Conservation (phyloP, 2,888 invertebrate species). For the Stratiomys singularior region DNA sequence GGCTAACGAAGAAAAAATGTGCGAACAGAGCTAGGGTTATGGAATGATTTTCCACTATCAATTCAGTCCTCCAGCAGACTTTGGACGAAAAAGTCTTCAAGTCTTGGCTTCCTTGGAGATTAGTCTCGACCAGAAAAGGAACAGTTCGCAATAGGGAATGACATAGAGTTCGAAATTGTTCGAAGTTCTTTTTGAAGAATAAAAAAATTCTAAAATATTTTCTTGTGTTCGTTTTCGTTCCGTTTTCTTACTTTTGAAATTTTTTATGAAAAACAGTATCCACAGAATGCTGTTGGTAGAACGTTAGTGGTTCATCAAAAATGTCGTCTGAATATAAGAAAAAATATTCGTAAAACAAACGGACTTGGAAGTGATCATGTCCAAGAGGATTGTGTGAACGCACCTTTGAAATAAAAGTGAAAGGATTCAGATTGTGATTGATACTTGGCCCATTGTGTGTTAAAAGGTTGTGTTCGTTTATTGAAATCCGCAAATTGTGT, state of each 20-base stretch:
- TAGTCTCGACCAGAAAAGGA: constrained; percentile 27
- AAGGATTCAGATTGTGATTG: constrained; percentile 37
- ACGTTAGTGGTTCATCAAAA: constrained; percentile 61
- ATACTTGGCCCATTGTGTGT: constrained; percentile 26
- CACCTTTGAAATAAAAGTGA: constrained; percentile 35
- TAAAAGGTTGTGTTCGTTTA: constrained; percentile 8
- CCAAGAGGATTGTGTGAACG: constrained; percentile 40
- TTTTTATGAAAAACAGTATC: constrained; percentile 52
- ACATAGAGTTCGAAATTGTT: background rate
- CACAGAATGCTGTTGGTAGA: constrained; percentile 61
- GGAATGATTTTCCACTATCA: constrained; percentile 47
- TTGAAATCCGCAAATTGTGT: constrained; percentile 15
- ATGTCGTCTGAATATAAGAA: background rate
- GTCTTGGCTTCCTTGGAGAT: constrained; percentile 37
- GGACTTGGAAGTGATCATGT: constrained; percentile 40
- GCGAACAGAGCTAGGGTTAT: constrained; percentile 50
- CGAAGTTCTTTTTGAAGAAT: background rate
- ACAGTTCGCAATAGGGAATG: constrained; percentile 12
- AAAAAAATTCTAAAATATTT: background rate
- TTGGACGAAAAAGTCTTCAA: constrained; percentile 54
- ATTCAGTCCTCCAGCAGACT: constrained; percentile 55
- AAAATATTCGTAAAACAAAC: background rate
- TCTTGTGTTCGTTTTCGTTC: constrained; percentile 19
- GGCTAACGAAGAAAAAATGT: constrained; percentile 35
- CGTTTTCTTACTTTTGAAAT: constrained; percentile 4